phyloP scores from a whole-genome alignment of 23 tunicate species.

The Botrylloides violaceus region DNA sequence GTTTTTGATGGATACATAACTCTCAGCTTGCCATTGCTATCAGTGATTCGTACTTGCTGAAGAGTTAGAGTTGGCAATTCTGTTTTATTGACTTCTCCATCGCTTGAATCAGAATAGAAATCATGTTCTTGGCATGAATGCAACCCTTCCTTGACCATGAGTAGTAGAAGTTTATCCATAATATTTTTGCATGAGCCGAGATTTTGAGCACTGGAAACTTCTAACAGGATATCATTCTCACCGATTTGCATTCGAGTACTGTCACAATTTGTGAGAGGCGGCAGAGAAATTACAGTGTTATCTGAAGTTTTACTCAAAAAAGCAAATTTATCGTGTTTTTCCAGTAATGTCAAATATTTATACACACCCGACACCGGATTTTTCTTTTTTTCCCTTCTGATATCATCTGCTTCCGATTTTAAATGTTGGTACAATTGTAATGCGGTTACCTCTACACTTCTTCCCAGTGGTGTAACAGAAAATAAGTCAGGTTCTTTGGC shows the following conservation, averaged over 20 bases:
- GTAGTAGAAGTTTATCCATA: constrained; percentile 52
- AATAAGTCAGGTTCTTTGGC: constrained; percentile 38
- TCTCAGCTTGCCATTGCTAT: constrained; percentile 40
- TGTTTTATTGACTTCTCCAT: constrained; percentile 25
- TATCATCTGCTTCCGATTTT: constrained; percentile 64
- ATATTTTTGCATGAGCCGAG: constrained; percentile 53
- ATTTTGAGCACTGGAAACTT: constrained; percentile 83
- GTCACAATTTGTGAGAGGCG: constrained; percentile 81
- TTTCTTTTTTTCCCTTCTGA: constrained; percentile 74
- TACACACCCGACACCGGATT: constrained; percentile 78
- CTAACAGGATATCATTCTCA: constrained; percentile 47
- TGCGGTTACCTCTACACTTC: constrained; percentile 37
- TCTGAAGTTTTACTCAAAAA: constrained; percentile 35
- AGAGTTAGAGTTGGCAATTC: constrained; percentile 29
- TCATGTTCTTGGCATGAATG: constrained; percentile 43
- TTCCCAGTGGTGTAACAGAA: constrained; percentile 68
- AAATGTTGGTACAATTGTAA: constrained; percentile 36
- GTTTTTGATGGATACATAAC: constrained; percentile 81
- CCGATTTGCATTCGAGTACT: constrained; percentile 41
- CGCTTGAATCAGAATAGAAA: constrained; percentile 82
- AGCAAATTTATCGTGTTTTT: constrained; percentile 66
- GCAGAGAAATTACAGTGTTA: constrained; percentile 74
- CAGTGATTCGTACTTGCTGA: constrained; percentile 68
- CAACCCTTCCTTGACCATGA: constrained; percentile 56
- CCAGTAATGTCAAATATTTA: constrained; percentile 63